Conservation (phyloP, 2,888 invertebrate genomes). For the Phyllotreta striolata region DNA sequence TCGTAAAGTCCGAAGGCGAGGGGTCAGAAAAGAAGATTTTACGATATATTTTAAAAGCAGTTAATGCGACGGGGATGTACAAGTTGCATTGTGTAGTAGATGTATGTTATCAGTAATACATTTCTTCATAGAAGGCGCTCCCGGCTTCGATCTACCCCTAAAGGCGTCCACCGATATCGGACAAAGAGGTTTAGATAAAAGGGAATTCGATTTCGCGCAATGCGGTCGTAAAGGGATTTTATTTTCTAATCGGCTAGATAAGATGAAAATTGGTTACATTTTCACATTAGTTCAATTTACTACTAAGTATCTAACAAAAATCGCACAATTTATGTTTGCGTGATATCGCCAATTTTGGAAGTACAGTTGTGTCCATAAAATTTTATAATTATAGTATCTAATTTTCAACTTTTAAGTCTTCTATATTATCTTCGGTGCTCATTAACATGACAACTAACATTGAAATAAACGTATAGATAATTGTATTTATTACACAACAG, state of each 20-base stretch:
- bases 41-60: slow-evolving; percentile 34
- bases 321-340: no score
- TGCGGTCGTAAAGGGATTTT: slow-evolving; percentile 4
- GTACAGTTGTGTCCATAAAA: no score
- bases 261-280: slow-evolving; percentile 6
- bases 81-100: slow-evolving; percentile 40
- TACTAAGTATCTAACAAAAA: background rate
- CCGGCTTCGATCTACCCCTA: slow-evolving; percentile 27
- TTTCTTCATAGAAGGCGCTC: slow-evolving; percentile 26
- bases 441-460: no score
- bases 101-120: slow-evolving; percentile 31
- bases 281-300: background rate
- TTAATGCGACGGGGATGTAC: slow-evolving; percentile 37
- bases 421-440: no score
- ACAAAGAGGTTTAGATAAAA: slow-evolving; percentile 24
- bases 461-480: no score
- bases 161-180: slow-evolving; percentile 25
- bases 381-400: no score
- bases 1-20: slow-evolving; percentile 27
- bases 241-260: slow-evolving; percentile 5
- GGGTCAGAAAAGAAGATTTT: slow-evolving; percentile 29
- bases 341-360: no score
- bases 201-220: slow-evolving; percentile 17
- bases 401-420: no score
- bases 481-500: background rate